Evolutionary conservation across 2,113 vertebrate species (phyloP), one percentile per base, ranked within the genome.

Genomic region (Quiscalus mexicanus): DNA sequence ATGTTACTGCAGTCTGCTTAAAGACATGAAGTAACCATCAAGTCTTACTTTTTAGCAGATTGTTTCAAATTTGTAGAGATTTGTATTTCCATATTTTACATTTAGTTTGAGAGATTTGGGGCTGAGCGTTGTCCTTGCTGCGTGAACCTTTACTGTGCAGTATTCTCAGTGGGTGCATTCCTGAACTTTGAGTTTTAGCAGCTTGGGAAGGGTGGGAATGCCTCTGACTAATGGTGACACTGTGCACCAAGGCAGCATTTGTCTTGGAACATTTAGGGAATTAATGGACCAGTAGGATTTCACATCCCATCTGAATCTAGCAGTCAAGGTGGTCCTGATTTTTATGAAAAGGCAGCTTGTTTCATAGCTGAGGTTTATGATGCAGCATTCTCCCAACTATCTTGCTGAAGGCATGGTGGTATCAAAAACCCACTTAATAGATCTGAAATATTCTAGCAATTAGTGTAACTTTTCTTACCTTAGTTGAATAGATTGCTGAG

Each of bases 371-470:
- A 45, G 21, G 22, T 62, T 89, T 22, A 5, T 39, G 33, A 14
- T 33, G 45, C 33, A 62, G 3, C 4, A 2, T 79, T 56, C 63
- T 74, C 10, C 14, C 21, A 67, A 0, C 22, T 37, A 0, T 22
- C 45, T 76, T 35, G 22, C 25, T 80, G 50, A 65, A 84, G 65
- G 41, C 8, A 0, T 4, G 11, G 25, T 50, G 27, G 25, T 52
- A 12, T 25, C 56, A 75, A 41, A 86, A 83, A 68, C 13, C 0
- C 41, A 67, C 33, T 5, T 33, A 3, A 8, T 31, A 1, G 33
- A 20, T 90, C 31, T 84, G 77, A 6, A 27, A 12, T 85, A 44
- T 89, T 84, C 14, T 27, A 56, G n/a, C 15, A 41, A 20, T 47
- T 55, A 11, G 27, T 65, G 31, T 67, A 21, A 28, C 50, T 68